A percentile compares a stretch with the other conserved stretches of the same genome.
phyloP scores from a whole-genome alignment of 2,113 vertebrate genomes.

The Tyto alba region DNA sequence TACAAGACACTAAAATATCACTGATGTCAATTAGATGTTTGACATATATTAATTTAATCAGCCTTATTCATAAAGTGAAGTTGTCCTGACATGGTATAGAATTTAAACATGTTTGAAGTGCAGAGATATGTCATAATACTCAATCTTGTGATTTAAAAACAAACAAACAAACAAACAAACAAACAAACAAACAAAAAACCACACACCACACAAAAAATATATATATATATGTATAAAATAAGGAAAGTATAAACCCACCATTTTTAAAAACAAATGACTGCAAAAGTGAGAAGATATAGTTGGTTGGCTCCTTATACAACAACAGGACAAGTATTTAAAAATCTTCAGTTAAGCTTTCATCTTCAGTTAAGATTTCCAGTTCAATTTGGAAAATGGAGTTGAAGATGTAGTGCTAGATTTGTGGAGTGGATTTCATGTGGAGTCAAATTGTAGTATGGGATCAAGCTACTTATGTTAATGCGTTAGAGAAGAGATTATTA shows the following conservation, averaged over 20 bases:
- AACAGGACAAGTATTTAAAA: not conserved
- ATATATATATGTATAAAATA: not conserved
- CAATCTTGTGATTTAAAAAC: not conserved
- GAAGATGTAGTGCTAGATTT: not conserved
- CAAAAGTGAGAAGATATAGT: not conserved
- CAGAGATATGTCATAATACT: not conserved
- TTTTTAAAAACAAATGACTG: not conserved
- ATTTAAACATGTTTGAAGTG: not conserved
- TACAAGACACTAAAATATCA: not conserved
- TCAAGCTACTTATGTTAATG: not conserved
- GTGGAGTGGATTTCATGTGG: not conserved
- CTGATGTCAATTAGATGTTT: not conserved
- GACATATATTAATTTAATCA: not conserved
- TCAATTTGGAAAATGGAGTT: not conserved
- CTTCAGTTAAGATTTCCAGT: not conserved
- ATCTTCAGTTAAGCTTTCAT: not conserved
- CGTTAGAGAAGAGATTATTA: not conserved
- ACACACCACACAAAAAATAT: no score
- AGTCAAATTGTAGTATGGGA: not conserved
- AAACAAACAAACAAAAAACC: no score
- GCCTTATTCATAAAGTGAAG: not conserved
- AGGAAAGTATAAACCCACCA: fast-evolving
- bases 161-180: no score
- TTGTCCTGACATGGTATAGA: not conserved
- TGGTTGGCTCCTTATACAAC: not conserved